Evolutionary conservation across 2,888 invertebrate species (phyloP), one percentile per base, ranked within the genome.

Genomic region (Molanna angustata): DNA sequence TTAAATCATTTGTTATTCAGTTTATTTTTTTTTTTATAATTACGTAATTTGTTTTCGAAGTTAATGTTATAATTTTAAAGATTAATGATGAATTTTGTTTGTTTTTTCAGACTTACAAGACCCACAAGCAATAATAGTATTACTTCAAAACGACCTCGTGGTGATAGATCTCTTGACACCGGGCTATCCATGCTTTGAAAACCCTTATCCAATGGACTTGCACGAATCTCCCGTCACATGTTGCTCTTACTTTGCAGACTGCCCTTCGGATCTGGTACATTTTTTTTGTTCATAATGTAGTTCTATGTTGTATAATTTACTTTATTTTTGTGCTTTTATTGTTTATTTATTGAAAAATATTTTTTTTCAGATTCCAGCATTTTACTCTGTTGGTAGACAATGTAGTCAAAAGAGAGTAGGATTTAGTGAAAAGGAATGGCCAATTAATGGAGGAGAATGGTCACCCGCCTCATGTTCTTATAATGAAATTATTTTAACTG

Each of bases 131-230:
- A 92, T 99, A 70, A 94, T 96, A 66, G 98, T 98, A 64, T 83
- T 99, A 56, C 86, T 99, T 63, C 94, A 95, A 78, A 94, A 94
- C 78, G 98, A 99, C 78, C 82, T 99, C 71, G 96, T 99, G 69
- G 90, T 98, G 67, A 93, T 99, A 71, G 99, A 99, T 79, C 84
- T 99, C 67, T 88, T 88, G 69, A 88, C 93, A 44, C 84, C 90
- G 54, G 97, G 97, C 69, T 99, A 96, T 79, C 98, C 98, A 18
- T 95, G 96, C 76, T 94, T 97, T 78, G 97, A 98, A 77, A 97
- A 97, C 79, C 99, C 98, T 39, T 98, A 99, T 79, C 94, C 98
- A 58, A 97, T 99, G 96, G 98, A 99, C 77, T 83, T 99, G 63
- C 98, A 99, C 79, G 98, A 99, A 78, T 95, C 96, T 47, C 92